phyloP scores from a whole-genome alignment of 2,113 vertebrate species.

The Tragelaphus strepsiceros region DNA sequence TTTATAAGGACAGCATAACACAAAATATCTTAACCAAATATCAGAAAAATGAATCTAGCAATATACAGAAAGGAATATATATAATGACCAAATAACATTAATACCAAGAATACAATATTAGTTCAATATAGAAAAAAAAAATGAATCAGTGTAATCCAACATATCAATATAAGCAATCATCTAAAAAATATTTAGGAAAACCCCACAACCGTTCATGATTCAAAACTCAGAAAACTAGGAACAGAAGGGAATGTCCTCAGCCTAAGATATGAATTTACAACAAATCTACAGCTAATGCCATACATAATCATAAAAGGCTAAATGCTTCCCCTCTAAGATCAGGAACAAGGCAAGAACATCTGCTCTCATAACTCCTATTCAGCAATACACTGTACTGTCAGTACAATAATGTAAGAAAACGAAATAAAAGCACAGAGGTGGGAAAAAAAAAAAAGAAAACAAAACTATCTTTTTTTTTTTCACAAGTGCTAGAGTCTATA shows the following conservation, averaged over 20 bases:
- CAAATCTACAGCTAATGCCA: background rate
- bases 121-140: background rate
- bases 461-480: background rate
- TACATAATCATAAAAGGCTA: background rate
- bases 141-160: background rate
- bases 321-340: background rate
- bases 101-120: background rate
- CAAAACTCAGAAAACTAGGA: slow-evolving; percentile 15
- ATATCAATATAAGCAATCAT: background rate
- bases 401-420: background rate
- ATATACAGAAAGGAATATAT: background rate
- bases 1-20: background rate
- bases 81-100: background rate
- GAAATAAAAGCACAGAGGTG: background rate
- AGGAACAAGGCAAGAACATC: background rate
- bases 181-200: background rate
- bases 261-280: background rate
- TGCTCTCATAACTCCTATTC: background rate
- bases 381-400: background rate
- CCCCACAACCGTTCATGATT: background rate
- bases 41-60: slow-evolving; percentile 16
- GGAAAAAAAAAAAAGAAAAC: background rate
- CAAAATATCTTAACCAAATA: slow-evolving; percentile 3
- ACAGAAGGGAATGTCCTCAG: background rate
- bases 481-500: background rate